Evolutionary conservation across 2,888 invertebrate genomes (phyloP).

Genomic region (Creontiades dilutus): DNA sequence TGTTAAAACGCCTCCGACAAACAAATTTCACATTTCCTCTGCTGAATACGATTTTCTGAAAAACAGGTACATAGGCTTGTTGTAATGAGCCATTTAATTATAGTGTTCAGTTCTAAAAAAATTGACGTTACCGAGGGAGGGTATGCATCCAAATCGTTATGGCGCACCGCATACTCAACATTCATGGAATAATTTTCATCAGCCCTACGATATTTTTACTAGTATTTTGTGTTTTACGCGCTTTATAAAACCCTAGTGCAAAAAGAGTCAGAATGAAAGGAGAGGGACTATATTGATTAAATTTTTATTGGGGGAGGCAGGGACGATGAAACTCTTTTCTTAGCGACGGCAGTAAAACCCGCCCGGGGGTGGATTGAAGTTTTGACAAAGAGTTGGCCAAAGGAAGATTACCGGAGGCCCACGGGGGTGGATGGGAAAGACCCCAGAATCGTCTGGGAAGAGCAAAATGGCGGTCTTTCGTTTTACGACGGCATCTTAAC

Average conservation of each 20-base stretch:
- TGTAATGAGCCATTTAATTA: no score
- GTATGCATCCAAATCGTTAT: neutral
- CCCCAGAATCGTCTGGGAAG: slow-evolving; percentile 4
- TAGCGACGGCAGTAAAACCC: slow-evolving; percentile 56
- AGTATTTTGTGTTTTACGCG: neutral
- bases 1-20: no score
- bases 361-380: slow-evolving; percentile 59
- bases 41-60: no score
- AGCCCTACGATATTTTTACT: neutral
- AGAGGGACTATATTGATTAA: slow-evolving; percentile 51
- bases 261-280: neutral
- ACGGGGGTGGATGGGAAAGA: neutral
- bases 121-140: no score
- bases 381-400: slow-evolving; percentile 51
- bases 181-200: neutral
- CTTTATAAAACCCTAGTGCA: neutral
- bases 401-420: slow-evolving; percentile 26
- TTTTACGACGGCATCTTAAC: slow-evolving; percentile 58
- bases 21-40: no score
- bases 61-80: no score
- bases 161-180: no score
- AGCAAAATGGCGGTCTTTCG: slow-evolving; percentile 34
- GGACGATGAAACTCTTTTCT: slow-evolving; percentile 64
- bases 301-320: slow-evolving; percentile 64
- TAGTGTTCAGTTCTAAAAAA: neutral